phyloP scores from a whole-genome alignment of 2,888 invertebrate genomes.

The Pimpla rufipes region DNA sequence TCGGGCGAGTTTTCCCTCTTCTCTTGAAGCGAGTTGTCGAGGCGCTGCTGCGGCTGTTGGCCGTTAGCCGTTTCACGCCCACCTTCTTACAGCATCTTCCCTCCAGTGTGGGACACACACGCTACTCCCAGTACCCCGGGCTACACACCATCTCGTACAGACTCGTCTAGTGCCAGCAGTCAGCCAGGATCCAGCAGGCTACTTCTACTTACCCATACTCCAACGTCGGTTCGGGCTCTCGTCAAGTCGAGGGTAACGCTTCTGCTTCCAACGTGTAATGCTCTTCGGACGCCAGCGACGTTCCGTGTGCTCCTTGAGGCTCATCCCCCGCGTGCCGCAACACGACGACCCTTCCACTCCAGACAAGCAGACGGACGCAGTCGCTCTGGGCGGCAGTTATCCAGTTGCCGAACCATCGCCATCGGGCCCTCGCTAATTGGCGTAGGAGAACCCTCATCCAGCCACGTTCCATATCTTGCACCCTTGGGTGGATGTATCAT shows the following conservation, averaged over 20 bases:
- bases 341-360: slow-evolving; percentile 45
- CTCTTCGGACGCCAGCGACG: slow-evolving; percentile 25
- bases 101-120: neutral
- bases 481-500: neutral
- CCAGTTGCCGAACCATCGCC: slow-evolving; percentile 41
- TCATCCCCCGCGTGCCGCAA: slow-evolving; percentile 8
- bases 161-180: slow-evolving; percentile 15
- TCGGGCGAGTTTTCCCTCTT: slow-evolving; percentile 22
- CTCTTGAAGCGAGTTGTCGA: slow-evolving; percentile 3
- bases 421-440: slow-evolving; percentile 32
- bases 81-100: slow-evolving; percentile 41
- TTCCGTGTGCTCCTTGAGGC: slow-evolving; percentile 24
- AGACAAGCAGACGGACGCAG: slow-evolving; percentile 9
- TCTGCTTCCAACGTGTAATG: slow-evolving; percentile 41
- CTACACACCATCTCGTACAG: neutral
- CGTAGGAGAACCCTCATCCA: slow-evolving; percentile 29
- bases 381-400: slow-evolving; percentile 36
- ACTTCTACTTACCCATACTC: slow-evolving; percentile 52
- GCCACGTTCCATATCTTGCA: slow-evolving; percentile 4
- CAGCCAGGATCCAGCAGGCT: slow-evolving; percentile 38
- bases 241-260: slow-evolving; percentile 41
- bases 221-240: slow-evolving; percentile 22
- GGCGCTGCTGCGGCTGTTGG: slow-evolving; percentile 12
- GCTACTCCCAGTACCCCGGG: neutral
- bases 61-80: slow-evolving; percentile 40